These are phyloP conservation scores for Burhinus bistriatus DNA, from an alignment of 2,113 vertebrate species.

Conservation along the genomic window DNA sequence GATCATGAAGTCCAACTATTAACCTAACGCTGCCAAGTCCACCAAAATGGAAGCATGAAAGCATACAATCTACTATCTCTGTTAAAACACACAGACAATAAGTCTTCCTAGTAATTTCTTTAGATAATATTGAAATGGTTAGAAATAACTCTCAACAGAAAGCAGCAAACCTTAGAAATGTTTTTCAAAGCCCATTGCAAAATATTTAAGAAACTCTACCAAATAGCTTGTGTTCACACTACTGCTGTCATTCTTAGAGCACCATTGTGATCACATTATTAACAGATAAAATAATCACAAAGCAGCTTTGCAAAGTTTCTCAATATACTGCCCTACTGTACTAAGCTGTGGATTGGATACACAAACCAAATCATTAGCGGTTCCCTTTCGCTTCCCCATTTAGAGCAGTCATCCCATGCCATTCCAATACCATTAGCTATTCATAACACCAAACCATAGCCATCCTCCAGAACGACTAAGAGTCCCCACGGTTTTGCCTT, in stretches of 20 bases:
- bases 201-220: background rate
- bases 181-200: background rate
- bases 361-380: background rate
- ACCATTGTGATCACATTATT: background rate
- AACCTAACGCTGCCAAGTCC: background rate
- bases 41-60: background rate
- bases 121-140: background rate
- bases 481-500: background rate
- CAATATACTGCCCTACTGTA: background rate
- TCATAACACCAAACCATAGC: background rate
- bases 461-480: background rate
- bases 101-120: background rate
- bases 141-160: background rate
- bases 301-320: background rate
- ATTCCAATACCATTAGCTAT: background rate
- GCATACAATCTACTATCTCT: background rate
- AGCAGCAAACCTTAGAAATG: background rate
- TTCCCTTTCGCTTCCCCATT: no score
- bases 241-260: background rate
- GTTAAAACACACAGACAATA: background rate
- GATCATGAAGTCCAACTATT: background rate
- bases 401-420: background rate
- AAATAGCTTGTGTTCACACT: background rate
- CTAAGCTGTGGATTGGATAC: background rate
- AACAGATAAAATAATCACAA: background rate